Percentiles rank a stretch among this genome's conserved stretches.
These are phyloP conservation scores for Maconellicoccus hirsutus DNA, from an alignment of 1,140 invertebrate genomes.

Conservation along the genomic window DNA sequence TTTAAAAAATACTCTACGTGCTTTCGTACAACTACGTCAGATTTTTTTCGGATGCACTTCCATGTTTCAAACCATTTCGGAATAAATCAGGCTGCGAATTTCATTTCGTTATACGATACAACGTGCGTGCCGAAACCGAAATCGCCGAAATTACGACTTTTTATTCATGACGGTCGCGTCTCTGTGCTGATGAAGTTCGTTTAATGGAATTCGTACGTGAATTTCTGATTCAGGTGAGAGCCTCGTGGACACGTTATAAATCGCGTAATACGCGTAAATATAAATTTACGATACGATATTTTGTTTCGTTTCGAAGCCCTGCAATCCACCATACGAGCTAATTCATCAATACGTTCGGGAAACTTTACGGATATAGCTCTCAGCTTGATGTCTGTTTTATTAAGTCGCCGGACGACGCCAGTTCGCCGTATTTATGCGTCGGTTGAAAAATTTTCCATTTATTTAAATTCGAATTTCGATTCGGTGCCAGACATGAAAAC, in stretches of 20 bases:
- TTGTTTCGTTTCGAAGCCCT: not conserved
- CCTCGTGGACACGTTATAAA: not conserved
- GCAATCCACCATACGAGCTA: not conserved
- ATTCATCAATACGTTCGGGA: not conserved
- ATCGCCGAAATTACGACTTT: conserved; percentile 8
- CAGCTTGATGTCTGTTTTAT: conserved; percentile 8
- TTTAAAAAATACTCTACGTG: not conserved
- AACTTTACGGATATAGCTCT: not conserved
- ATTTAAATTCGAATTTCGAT: too few relatives aligned
- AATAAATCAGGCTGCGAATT: too few relatives aligned
- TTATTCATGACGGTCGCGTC: conserved; percentile 2
- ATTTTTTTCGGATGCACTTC: not conserved
- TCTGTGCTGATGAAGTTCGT: not conserved
- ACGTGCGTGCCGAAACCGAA: not conserved
- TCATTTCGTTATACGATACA: not conserved
- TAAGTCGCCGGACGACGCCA: not conserved
- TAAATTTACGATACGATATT: not conserved
- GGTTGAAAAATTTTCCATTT: not conserved
- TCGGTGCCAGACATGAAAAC: too few relatives aligned
- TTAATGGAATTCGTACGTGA: conserved; percentile 3
- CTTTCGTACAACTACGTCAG: not conserved
- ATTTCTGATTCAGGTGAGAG: not conserved
- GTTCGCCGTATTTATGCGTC: not conserved
- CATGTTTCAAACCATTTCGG: too few relatives aligned
- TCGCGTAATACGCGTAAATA: too few relatives aligned